Conservation (phyloP, 2,113 vertebrate species). For the Etheostoma cragini region DNA sequence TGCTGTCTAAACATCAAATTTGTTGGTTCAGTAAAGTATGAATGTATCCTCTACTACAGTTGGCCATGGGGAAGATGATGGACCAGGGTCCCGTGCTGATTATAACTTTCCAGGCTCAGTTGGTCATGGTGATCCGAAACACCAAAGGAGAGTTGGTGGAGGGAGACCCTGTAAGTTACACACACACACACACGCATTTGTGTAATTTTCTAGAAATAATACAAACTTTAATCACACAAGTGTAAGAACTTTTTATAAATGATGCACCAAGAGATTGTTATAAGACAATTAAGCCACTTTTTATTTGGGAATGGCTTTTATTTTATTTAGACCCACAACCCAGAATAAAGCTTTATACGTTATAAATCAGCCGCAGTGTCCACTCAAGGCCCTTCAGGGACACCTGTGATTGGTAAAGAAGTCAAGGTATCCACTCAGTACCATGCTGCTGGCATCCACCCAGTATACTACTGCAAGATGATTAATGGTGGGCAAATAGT, state of each 20-base stretch:
- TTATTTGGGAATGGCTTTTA: conserved; percentile 5
- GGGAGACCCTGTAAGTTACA: conserved; percentile 91
- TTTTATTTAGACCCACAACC: conserved; percentile 8
- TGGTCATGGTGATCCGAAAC: conserved; percentile 93
- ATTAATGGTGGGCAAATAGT: conserved; percentile 41
- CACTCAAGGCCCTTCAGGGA: conserved; percentile 34
- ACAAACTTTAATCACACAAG: neutral
- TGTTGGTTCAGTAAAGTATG: neutral
- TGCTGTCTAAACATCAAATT: neutral
- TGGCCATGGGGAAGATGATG: conserved; percentile 99
- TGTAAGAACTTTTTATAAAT: neutral
- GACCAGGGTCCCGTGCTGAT: conserved; percentile 97
- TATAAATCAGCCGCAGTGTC: conserved; percentile 46
- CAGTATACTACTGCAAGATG: conserved; percentile 22
- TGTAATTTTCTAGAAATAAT: too few relatives aligned
- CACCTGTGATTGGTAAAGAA: conserved; percentile 16
- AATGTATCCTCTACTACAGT: conserved; percentile 72
- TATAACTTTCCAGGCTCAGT: conserved; percentile 96
- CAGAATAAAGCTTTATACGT: conserved; percentile 29
- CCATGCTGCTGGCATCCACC: conserved; percentile 14
- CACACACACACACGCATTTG: neutral
- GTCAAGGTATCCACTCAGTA: conserved; percentile 28
- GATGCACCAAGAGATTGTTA: neutral
- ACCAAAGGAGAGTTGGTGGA: conserved; percentile 92
- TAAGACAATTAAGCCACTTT: conserved; percentile 2